Base-by-base conservation (phyloP, 2,797 vertebrate genomes). In the Syngnathus acus region DNA sequence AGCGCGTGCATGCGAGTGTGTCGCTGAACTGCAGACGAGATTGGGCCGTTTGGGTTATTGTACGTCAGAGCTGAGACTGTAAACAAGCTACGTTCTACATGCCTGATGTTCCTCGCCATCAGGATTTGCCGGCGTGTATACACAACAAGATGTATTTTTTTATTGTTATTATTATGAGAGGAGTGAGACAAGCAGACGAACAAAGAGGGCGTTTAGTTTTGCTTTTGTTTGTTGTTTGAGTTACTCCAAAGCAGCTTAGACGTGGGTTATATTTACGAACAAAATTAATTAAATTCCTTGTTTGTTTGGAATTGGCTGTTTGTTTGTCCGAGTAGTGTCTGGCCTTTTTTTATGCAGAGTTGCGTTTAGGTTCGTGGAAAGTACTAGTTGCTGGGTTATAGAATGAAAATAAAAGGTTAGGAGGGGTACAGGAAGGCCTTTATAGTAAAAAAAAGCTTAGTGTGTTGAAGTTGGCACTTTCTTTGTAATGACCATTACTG, bases 281-380 rank as follows among this genome's bases (percentile, higher is more conserved):
- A 1, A 79, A 83, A 84, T 85, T 83, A 88, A 88, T 85, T 79
- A 86, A 84, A 85, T 72, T 75, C 67, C 79, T 67, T 84, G 79
- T 83, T 82, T 87, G 80, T 84, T 82, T 61, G 85, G 71, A 74
- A 69, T 72, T 68, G 72, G 68, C 62, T 3, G 3, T 72, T 84
- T 77, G 57, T 67, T 68, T 71, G 65, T 1, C 4, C 58, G 53
- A 63, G 61, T 63, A 9, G 13, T 16, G 47, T 57, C 37, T 7
- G 39, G 67, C 47, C 79, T 77, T 51, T 81, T 87, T 74, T 79
- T 79, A 65, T 66, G 69, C 32, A 1, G 77, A 71, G 65, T 72
- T 70, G 53, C 64, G 68, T 60, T 64, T 21, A 3, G 73, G 80
- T 84, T 84, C 77, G 71, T 72, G 76, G 82, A 78, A 77, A 80